A percentile compares a stretch with the other conserved stretches of the same genome.
These are phyloP conservation scores for Dynastes grantii DNA, from an alignment of 2,888 invertebrate genomes.

Conservation along the genomic window DNA sequence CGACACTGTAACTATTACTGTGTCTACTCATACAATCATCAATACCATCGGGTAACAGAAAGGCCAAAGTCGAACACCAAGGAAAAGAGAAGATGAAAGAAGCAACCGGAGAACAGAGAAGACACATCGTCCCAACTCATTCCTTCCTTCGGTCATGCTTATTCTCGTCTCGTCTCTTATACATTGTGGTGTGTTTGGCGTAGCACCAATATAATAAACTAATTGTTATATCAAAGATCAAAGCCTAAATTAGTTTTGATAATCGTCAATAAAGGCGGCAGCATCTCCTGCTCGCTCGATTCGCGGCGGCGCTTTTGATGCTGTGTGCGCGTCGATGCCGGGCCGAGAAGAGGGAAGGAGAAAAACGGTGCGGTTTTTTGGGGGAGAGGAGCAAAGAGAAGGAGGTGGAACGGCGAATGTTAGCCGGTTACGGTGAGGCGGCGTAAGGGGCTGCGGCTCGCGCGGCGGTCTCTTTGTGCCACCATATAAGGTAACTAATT, in stretches of 20 bases:
- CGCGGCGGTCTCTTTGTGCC: conserved; percentile 69
- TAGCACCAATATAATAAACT: conserved; percentile 53
- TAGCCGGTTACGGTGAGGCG: conserved; percentile 59
- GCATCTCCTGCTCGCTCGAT: conserved; percentile 54
- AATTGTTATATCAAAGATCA: conserved; percentile 64
- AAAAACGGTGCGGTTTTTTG: conserved; percentile 45
- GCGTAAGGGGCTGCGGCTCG: conserved; percentile 63
- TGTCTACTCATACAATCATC: too few species aligned
- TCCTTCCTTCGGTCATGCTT: neutral
- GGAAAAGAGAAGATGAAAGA: neutral
- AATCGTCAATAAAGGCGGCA: conserved; percentile 66
- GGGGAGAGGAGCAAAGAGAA: conserved; percentile 2
- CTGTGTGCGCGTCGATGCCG: conserved; percentile 49
- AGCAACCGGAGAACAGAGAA: neutral
- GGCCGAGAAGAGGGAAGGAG: conserved; percentile 61
- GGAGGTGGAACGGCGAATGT: conserved; percentile 54
- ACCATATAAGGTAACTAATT: conserved; percentile 70
- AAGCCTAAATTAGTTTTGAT: conserved; percentile 66
- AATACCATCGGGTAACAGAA: too few species aligned
- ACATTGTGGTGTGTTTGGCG: conserved; percentile 15
- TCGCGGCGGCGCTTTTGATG: conserved; percentile 65
- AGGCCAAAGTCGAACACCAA: neutral
- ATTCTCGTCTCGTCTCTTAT: neutral
- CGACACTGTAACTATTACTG: too few species aligned
- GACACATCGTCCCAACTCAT: neutral